These are phyloP conservation scores for Lordiphosa stackelbergi DNA, from an alignment of 1,140 invertebrate species.

Conservation along the genomic window DNA sequence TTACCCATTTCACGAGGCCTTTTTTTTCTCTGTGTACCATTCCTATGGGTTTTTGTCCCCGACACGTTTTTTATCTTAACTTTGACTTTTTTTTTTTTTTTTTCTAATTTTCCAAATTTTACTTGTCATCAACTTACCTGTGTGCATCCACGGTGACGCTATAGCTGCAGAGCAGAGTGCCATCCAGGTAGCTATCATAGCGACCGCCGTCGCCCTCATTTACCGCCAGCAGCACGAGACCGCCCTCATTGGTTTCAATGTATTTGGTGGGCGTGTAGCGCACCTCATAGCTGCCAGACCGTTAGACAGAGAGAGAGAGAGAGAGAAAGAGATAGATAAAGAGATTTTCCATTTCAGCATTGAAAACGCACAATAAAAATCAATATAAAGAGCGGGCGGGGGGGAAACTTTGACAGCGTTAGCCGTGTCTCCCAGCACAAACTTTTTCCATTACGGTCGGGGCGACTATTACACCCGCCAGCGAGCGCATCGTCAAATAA, in stretches of 20 bases:
- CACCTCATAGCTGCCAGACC: conserved; percentile 69
- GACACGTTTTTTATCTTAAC: no score
- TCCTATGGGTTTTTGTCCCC: no score
- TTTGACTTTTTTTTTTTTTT: no score
- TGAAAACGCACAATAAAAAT: conserved; percentile 72
- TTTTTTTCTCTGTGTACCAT: no score
- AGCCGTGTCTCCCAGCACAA: conserved; percentile 39
- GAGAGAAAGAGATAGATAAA: conserved; percentile 18
- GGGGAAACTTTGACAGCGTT: conserved; percentile 29
- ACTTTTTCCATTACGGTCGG: conserved; percentile 69
- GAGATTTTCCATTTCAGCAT: conserved; percentile 63
- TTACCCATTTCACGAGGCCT: no score
- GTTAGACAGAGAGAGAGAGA: conserved; percentile 10
- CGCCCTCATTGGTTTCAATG: conserved; percentile 84
- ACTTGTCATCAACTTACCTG: conserved; percentile 76
- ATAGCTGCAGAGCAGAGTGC: conserved; percentile 83
- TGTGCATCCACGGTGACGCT: conserved; percentile 85
- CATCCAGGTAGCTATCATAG: conserved; percentile 85
- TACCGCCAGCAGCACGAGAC: conserved; percentile 84
- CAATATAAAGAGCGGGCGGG: conserved; percentile 47
- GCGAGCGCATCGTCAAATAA: conserved; percentile 28
- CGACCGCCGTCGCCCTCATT: conserved; percentile 84
- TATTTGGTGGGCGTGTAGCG: conserved; percentile 82
- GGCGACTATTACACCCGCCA: no score
- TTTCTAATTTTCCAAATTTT: not conserved